phyloP scores from a whole-genome alignment of 2,797 vertebrate genomes.

The Buphagus erythrorhynchus region DNA sequence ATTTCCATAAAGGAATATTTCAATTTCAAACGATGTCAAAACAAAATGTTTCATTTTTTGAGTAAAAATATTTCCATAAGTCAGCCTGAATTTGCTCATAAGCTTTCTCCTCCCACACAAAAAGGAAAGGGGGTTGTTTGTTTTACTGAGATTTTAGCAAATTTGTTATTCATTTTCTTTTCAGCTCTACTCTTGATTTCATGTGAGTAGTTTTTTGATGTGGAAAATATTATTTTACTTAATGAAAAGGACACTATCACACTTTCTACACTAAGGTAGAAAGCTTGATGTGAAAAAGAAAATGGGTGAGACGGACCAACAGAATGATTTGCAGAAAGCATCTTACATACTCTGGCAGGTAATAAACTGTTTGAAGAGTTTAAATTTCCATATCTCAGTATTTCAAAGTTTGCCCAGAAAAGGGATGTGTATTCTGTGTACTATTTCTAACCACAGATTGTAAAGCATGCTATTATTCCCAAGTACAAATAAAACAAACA shows the following conservation, averaged over 20 bases:
- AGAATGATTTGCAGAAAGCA: neutral
- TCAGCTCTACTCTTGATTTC: neutral
- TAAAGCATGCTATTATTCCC: neutral
- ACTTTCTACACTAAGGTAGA: neutral
- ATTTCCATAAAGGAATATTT: neutral
- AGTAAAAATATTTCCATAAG: neutral
- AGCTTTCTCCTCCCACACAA: neutral
- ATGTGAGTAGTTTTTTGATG: neutral
- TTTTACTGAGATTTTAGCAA: neutral
- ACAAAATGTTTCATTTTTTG: neutral
- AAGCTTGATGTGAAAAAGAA: neutral
- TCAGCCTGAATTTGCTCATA: neutral
- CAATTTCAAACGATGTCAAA: neutral
- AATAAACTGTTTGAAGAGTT: neutral
- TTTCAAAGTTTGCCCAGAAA: neutral
- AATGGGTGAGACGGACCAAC: neutral
- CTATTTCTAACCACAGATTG: neutral
- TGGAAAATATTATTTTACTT: neutral
- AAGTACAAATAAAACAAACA: neutral
- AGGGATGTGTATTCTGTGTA: neutral
- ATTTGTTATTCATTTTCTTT: neutral
- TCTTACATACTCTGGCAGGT: neutral
- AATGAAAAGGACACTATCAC: neutral
- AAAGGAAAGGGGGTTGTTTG: rapidly evolving
- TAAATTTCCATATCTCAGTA: neutral